Evolutionary conservation across 2,113 vertebrate genomes (phyloP), one percentile per base, ranked within the genome.

Genomic region (Budorcas taxicolor): DNA sequence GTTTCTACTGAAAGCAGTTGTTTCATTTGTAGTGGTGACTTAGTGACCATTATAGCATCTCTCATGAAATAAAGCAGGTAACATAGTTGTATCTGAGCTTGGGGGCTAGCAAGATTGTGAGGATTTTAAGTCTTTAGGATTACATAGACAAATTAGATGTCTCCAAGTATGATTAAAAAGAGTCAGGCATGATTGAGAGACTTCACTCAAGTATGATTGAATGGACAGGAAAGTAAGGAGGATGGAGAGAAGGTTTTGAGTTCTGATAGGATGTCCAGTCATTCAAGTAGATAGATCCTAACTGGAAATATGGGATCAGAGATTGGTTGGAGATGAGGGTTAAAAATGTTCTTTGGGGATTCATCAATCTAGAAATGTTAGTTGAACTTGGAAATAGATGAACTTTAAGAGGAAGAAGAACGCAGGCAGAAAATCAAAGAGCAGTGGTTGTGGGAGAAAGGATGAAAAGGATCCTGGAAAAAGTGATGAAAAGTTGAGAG

Each of bases 41-140:
- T 80, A 47, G 10, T 78, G 81, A 31, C 52, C 6, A 74, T 62
- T 76, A 91, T 84, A 84, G 27, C 15, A 50, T 87, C 31, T 55
- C 4, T 74, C 7, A 17, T 95, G 50, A 78, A 52, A 15, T 84
- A 60, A 45, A 53, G 87, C 12, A 86, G 60, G 27, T 94, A 84
- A 62, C 31, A 19, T 74, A 84, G 43, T 64, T 91, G 12, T 71
- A 91, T 85, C 31, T 89, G 36, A 58, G 1, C 19, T 80, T 67
- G 7, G 36, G 16, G 6, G 21, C 16, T 90, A 25, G 57, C 4
- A 88, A 43, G 33, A 91, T 58, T 17, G n/a, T 45, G 7, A 94
- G 64, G 33, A 94, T 87, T 95, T 62, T 82, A 95, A 60, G 87
- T 84, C 84, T 16, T 85, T 88, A 95, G 82, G 87, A 80, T 81